phyloP scores from a whole-genome alignment of 2,113 vertebrate genomes.

The Hippoglossus stenolepis region DNA sequence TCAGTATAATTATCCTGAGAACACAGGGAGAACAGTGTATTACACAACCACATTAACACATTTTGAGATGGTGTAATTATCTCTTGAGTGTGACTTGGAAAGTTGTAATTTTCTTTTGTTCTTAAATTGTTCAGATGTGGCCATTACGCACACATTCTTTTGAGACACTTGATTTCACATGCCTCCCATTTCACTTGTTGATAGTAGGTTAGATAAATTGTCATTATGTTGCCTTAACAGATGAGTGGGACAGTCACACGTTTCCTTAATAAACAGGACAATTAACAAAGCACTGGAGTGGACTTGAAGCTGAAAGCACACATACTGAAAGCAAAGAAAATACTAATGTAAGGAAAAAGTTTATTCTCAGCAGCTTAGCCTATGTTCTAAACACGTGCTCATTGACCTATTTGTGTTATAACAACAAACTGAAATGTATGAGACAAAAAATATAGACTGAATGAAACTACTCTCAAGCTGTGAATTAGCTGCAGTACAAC shows the following conservation, averaged over 20 bases:
- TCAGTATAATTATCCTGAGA: neutral
- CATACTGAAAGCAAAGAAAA: neutral
- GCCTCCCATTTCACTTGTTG: slow-evolving; percentile 4
- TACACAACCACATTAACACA: neutral
- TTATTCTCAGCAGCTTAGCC: neutral
- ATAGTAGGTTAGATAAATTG: neutral
- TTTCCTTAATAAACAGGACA: neutral
- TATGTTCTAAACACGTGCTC: neutral
- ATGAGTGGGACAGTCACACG: neutral
- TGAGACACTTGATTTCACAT: neutral
- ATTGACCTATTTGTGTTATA: neutral
- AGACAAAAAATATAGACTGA: neutral
- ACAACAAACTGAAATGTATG: neutral
- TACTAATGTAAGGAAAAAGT: neutral
- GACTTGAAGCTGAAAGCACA: neutral
- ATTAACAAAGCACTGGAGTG: slow-evolving; percentile 18
- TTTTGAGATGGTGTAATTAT: neutral
- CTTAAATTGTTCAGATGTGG: neutral
- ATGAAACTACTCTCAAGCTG: neutral
- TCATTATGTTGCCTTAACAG: neutral
- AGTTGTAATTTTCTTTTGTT: neutral
- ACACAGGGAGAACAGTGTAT: too few relatives aligned
- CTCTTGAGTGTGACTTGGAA: neutral
- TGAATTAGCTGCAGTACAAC: neutral
- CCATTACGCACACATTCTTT: neutral